A percentile compares a stretch with the other conserved stretches of the same genome.
Conservation (phyloP, 2,113 vertebrate species). For the Epinephelus lanceolatus region DNA sequence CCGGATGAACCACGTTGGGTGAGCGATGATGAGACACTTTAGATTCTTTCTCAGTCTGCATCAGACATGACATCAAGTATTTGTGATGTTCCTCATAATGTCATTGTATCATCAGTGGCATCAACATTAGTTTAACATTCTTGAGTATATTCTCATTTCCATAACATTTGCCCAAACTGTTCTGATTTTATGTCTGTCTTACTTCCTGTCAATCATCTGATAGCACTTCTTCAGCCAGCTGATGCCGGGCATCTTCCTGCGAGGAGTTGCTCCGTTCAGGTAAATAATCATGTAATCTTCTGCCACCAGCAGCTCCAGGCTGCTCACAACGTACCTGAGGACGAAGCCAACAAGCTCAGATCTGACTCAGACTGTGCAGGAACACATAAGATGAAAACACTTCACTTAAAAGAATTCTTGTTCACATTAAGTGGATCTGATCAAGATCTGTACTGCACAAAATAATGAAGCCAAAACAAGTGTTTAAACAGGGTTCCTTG, state of each 20-base stretch:
- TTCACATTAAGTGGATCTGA: background rate
- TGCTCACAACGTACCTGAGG: constrained; percentile 95
- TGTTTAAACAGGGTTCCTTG: too few relatives aligned
- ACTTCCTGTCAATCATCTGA: constrained; percentile 99
- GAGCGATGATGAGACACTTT: constrained; percentile 94
- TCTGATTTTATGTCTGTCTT: background rate
- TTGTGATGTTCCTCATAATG: background rate
- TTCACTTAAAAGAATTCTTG: background rate
- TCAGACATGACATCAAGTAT: constrained; percentile 38
- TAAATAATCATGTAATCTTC: constrained; percentile 99
- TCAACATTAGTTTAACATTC: background rate
- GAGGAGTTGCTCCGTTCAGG: constrained; percentile 94
- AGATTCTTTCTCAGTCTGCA: constrained; percentile 94
- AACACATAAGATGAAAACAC: background rate
- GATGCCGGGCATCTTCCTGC: constrained; percentile 95
- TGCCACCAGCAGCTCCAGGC: constrained; percentile 95
- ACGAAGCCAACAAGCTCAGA: background rate
- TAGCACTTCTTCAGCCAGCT: constrained; percentile 98
- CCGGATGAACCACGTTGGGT: constrained; percentile 96
- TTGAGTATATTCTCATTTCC: background rate
- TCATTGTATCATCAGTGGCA: background rate
- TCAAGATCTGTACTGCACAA: background rate
- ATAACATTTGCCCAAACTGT: background rate
- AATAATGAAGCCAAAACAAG: background rate
- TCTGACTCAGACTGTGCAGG: rapidly evolving